phyloP scores from a whole-genome alignment of 2,113 vertebrate species.

The Axis porcinus region DNA sequence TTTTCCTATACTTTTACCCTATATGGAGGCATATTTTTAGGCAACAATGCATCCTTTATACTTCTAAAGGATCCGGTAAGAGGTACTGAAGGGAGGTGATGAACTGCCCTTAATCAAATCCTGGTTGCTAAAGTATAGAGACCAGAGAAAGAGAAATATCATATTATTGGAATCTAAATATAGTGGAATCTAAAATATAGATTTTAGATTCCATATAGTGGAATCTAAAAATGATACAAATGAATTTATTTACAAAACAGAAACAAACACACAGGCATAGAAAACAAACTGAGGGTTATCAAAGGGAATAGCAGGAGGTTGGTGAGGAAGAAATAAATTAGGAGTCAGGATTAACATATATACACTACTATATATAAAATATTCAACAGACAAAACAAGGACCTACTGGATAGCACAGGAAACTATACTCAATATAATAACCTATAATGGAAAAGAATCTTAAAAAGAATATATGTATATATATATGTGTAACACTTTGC shows the following conservation, averaged over 20 bases:
- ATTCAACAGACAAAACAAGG: background rate
- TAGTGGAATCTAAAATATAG: background rate
- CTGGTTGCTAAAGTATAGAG: background rate
- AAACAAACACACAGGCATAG: background rate
- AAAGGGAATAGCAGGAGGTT: background rate
- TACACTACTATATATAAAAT: background rate
- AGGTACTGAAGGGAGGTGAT: background rate
- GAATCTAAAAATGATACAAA: background rate
- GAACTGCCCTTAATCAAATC: background rate
- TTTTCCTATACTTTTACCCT: background rate
- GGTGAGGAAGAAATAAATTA: background rate
- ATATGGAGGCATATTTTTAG: background rate
- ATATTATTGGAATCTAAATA: background rate
- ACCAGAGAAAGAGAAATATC: background rate
- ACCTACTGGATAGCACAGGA: background rate
- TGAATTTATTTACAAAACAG: background rate
- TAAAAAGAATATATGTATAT: background rate
- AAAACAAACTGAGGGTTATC: background rate
- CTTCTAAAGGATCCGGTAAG: constrained; percentile 2
- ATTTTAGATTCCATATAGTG: no score
- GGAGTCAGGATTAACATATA: background rate
- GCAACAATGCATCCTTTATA: background rate
- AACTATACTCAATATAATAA: background rate
- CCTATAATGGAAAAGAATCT: background rate
- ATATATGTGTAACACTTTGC: background rate